phyloP scores from a whole-genome alignment of 37 sponge, comb jelly and placozoan species.

The Mnemiopsis leidyi region DNA sequence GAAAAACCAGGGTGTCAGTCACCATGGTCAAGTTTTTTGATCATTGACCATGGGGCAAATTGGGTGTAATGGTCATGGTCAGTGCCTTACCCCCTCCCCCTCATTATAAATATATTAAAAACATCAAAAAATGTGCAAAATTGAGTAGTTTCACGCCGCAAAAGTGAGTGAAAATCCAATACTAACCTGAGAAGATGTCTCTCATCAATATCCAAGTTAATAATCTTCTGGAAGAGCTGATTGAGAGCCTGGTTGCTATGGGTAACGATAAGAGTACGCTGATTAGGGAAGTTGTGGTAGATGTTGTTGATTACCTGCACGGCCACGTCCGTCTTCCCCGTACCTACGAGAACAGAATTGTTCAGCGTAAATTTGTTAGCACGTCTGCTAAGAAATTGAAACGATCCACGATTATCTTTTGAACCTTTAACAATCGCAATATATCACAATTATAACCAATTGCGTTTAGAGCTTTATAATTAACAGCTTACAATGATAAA shows the following conservation, averaged over 20 bases:
- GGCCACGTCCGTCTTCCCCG: slow-evolving; percentile 99
- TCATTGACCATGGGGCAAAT: no score
- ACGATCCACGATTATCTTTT: no score
- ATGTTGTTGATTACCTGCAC: slow-evolving; percentile 99
- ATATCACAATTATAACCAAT: no score
- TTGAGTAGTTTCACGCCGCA: not conserved
- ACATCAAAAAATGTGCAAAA: not conserved
- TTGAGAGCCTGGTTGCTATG: slow-evolving; percentile 93
- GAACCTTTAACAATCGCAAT: no score
- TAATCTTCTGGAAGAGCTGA: slow-evolving; percentile 99
- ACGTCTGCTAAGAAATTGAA: no score
- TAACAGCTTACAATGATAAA: no score
- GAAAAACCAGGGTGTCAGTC: no score
- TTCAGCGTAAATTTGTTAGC: no score
- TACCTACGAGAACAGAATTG: slow-evolving; percentile 77
- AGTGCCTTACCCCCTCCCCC: no score
- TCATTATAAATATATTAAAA: not conserved
- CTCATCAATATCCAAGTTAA: slow-evolving; percentile 96
- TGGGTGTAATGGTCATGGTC: no score
- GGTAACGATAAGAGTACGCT: slow-evolving; percentile 95
- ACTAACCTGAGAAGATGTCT: slow-evolving; percentile 78
- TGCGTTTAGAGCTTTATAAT: no score
- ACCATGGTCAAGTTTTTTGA: no score
- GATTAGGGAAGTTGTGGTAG: slow-evolving; percentile 99
- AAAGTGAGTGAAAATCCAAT: not conserved